Conservation (phyloP, 2,888 invertebrate genomes). For the Hetaerina titia region DNA sequence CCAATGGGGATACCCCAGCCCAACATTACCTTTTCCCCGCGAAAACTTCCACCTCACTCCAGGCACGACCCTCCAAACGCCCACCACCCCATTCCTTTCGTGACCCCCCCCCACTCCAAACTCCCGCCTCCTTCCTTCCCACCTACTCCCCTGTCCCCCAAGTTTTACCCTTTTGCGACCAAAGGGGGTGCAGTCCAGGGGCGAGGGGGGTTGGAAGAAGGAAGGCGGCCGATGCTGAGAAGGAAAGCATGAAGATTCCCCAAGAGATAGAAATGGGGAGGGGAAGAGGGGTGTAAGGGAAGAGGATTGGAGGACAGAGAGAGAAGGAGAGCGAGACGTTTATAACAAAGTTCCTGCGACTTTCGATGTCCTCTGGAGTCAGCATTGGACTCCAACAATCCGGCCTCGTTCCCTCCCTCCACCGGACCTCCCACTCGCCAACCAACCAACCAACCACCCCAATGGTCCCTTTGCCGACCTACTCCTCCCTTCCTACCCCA, state of each 20-base stretch:
- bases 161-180: slow-evolving; percentile 57
- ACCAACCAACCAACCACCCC: neutral
- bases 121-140: neutral
- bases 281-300: neutral
- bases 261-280: neutral
- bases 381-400: slow-evolving; percentile 53
- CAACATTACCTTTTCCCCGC: neutral
- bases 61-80: neutral
- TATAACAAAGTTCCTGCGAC: slow-evolving; percentile 56
- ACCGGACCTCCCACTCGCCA: neutral
- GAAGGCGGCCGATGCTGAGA: neutral
- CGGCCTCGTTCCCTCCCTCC: neutral
- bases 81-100: neutral
- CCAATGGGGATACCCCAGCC: slow-evolving; percentile 15
- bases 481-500: neutral
- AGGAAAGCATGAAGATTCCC: slow-evolving; percentile 54
- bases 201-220: neutral
- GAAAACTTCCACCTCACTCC: neutral
- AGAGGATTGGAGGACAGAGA: neutral
- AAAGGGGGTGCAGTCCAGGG: neutral
- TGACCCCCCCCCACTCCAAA: neutral
- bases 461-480: neutral
- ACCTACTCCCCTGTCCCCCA: neutral
- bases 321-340: slow-evolving; percentile 35
- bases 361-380: slow-evolving; percentile 45